Base-by-base conservation (phyloP, 2,113 vertebrate species). In the Stegastes partitus region DNA sequence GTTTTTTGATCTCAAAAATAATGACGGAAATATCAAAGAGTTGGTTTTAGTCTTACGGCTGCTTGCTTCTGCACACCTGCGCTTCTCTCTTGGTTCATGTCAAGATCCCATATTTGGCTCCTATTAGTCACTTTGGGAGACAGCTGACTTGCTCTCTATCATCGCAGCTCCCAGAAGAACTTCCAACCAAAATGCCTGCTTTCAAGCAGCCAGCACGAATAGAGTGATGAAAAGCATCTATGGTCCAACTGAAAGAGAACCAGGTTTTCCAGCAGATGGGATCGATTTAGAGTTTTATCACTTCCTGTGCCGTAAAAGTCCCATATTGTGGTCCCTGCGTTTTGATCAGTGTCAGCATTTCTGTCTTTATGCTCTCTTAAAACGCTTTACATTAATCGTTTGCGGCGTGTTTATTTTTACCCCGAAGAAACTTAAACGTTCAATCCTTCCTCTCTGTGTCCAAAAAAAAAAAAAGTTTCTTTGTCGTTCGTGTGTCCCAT, bases 231-330 rank as follows among this genome's bases (percentile, higher is more conserved):
- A 89, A 88, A 63, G 16, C 2, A 0, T 72, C 1, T 3, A n/a
- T 1, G 50, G 55, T 85, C 62, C 63, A 69, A 21, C 77, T 79
- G 59, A 83, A 87, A 55, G 55, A 77, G 53, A 84, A 74, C 39
- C 82, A 77, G 78, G 77, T 92, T 91, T 92, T 81, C 74, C 44
- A 88, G 83, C 93, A 94, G 91, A 93, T 94, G 94, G 94, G 81
- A 84, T 90, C 39, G 64, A 89, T 94, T 94, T 94, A 66, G 83
- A 91, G 77, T 92, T 94, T 94, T 93, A 94, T 91, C 84, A 93
- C 93, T 92, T 94, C 92, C 93, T 89, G 90, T 56, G 73, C 87
- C 79, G 83, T 93, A 93, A 93, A 92, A 89, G 73, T 71, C 72
- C 62, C 83, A 89, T 87, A 91, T 84, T 92, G 84, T 57, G 82